Evolutionary conservation across 2,797 vertebrate genomes (phyloP).

Genomic region (Sebastes taczanowskii): DNA sequence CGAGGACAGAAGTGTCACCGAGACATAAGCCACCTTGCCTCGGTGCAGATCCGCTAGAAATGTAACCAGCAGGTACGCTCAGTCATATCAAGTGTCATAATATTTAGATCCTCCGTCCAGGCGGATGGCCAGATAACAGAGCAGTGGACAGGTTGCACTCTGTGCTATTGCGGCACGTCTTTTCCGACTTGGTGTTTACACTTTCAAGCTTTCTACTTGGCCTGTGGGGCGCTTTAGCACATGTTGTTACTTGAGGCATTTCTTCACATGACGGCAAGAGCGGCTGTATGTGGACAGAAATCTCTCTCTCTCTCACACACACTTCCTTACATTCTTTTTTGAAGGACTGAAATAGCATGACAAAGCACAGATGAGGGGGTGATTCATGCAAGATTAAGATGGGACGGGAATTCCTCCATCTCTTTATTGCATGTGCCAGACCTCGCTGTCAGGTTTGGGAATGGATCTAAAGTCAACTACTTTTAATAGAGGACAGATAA

Average conservation of each 20-base stretch:
- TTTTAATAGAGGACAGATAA: conserved; percentile 61
- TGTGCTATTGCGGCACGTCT: conserved; percentile 31
- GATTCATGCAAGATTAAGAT: conserved; percentile 43
- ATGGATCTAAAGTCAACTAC: conserved; percentile 49
- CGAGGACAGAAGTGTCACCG: conserved; percentile 62
- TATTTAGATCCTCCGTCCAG: conserved; percentile 80
- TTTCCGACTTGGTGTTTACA: conserved; percentile 71
- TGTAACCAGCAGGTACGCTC: conserved; percentile 77
- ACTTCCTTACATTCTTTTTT: not conserved
- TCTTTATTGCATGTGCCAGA: conserved; percentile 44
- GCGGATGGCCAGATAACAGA: conserved; percentile 73
- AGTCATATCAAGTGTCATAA: conserved; percentile 83
- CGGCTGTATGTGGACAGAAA: not conserved
- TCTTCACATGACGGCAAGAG: conserved; percentile 12
- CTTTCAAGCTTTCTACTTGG: conserved; percentile 49
- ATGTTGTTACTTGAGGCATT: conserved; percentile 29
- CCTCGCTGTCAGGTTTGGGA: conserved; percentile 44
- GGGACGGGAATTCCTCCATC: conserved; percentile 42
- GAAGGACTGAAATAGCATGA: not conserved
- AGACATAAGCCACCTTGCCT: conserved; percentile 75
- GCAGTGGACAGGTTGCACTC: conserved; percentile 52
- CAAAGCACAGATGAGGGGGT: conserved; percentile 26
- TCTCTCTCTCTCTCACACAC: not conserved
- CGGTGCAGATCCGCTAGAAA: conserved; percentile 66
- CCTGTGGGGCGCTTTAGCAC: conserved; percentile 25